Evolutionary conservation across 2,113 vertebrate genomes (phyloP), one percentile per base, ranked within the genome.

Genomic region (Antigone vipio): DNA sequence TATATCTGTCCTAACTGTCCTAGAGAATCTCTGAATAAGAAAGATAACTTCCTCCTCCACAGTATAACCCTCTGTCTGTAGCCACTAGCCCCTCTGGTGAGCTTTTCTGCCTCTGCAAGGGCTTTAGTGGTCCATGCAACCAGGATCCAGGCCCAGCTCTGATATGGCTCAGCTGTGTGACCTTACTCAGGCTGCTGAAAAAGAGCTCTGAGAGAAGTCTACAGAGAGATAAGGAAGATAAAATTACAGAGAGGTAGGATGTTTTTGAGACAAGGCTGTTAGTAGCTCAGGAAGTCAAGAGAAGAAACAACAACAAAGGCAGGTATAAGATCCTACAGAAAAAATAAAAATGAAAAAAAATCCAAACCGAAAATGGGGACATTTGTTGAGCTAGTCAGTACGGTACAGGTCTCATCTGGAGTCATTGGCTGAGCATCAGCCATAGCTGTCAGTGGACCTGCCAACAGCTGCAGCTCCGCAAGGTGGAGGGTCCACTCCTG

Each of bases 301-400:
- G 40, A 55, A 47, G 17, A 60, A 53, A 44, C 14, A 78, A 19
- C 47, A 85, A 27, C 16, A 63, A 15, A 67, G 6, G 16, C 30
- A 79, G 9, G 14, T 55, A 32, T 49, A 49, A 53, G 38, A 81
- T 24, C 35, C 24, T 69, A 27, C n/a, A 56, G 22, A 12, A 76
- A 81, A 59, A 59, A 59, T 15, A 49, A 69, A 52, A 52, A 49
- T 21, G 13, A 15, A 44, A 44, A 44, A 34, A 6, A 16, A 58
- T 30, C 38, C 38, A 38, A 38, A 38, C 38, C 38, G 38, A 78
- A 76, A 42, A 16, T 7, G 2, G 18, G 12, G 12, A 49, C 10
- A 4, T 15, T 49, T 0, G 0, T 9, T 62, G 47, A 35, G 4
- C 18, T 44, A 35, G 4, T 30, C 29, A 60, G 52, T 27, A 29